Percentiles rank a stretch among this genome's conserved stretches.
phyloP scores from a whole-genome alignment of 2,113 vertebrate species.

The Rhinichthys klamathensis region DNA sequence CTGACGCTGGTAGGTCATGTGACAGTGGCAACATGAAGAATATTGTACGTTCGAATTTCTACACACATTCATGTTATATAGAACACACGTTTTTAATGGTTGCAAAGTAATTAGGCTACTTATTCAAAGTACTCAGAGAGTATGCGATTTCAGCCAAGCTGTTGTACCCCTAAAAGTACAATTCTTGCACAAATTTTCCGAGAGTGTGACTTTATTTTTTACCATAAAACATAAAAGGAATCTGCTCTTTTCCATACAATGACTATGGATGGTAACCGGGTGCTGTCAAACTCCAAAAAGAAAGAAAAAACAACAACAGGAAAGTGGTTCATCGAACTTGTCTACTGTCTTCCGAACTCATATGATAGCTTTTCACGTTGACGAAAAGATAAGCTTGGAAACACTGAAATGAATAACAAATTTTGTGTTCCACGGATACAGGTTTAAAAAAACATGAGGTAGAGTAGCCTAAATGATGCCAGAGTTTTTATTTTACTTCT shows the following conservation, averaged over 20 bases:
- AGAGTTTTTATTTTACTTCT: conserved; percentile 9
- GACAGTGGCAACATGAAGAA: neutral
- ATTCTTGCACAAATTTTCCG: neutral
- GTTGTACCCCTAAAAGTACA: neutral
- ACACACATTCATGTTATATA: neutral
- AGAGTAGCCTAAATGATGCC: neutral
- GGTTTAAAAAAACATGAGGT: neutral
- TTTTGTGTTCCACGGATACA: neutral
- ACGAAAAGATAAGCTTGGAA: neutral
- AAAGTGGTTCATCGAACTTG: neutral
- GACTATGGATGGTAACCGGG: neutral
- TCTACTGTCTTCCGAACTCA: neutral
- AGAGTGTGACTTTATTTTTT: neutral
- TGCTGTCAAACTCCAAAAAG: too few relatives aligned
- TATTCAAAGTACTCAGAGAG: too few relatives aligned
- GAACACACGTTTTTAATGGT: neutral
- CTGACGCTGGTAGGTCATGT: neutral
- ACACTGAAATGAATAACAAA: neutral
- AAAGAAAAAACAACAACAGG: too few relatives aligned
- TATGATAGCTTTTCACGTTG: neutral
- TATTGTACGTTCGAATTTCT: neutral
- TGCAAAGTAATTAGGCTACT: neutral
- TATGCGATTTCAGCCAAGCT: neutral
- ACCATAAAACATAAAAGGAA: neutral
- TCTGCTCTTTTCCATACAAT: neutral